A percentile compares a stretch with the other conserved stretches of the same genome.
Conservation (phyloP, 2,113 vertebrate genomes). For the Callipepla californica region DNA sequence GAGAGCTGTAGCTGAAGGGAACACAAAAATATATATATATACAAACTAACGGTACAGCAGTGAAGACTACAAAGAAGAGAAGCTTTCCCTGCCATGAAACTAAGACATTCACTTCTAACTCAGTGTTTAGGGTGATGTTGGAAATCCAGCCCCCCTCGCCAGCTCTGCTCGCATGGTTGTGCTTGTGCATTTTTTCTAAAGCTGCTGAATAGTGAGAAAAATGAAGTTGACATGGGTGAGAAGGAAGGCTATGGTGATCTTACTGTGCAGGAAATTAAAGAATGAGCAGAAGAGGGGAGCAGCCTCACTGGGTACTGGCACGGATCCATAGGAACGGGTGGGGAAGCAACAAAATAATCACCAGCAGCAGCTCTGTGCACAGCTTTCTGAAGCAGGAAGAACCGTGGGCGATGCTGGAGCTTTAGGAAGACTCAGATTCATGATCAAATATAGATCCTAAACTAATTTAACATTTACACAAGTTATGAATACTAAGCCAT, state of each 20-base stretch:
- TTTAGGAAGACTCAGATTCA: background rate
- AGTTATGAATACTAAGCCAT: background rate
- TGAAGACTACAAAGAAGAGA: background rate
- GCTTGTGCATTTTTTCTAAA: background rate
- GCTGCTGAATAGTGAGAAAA: background rate
- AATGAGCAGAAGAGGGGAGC: background rate
- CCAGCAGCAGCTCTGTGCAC: background rate
- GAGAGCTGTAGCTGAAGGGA: background rate
- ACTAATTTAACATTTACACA: conserved; percentile 36
- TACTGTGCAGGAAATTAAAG: background rate
- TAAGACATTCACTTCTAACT: background rate
- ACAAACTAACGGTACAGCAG: background rate
- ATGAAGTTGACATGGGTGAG: background rate
- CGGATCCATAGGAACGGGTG: background rate
- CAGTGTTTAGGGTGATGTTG: background rate
- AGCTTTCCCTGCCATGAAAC: background rate
- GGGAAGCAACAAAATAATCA: background rate
- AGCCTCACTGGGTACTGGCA: background rate
- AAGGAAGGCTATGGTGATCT: background rate
- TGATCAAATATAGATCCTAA: background rate
- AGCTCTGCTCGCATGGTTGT: background rate
- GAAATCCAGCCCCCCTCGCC: background rate
- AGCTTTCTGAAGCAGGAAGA: background rate
- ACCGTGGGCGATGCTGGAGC: background rate
- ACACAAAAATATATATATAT: background rate